Evolutionary conservation across 2,797 vertebrate genomes (phyloP).

Genomic region (Neosilurus hyrtlii): DNA sequence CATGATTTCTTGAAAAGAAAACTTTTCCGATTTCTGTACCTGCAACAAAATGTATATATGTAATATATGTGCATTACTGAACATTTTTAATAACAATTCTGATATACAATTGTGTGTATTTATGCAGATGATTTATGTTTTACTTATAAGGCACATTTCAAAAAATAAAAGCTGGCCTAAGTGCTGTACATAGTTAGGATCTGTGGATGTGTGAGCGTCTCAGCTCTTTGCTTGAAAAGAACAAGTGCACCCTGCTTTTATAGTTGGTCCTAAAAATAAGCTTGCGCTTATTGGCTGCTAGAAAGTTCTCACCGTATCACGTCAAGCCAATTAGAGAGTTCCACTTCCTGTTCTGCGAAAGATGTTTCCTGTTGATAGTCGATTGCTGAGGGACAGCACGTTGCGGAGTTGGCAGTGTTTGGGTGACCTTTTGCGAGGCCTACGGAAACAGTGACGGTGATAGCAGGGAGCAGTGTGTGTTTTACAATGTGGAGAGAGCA

Average conservation of each 20-base stretch:
- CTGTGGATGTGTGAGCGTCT: not conserved
- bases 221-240: constrained; percentile 27
- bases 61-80: not conserved
- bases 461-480: constrained; percentile 57
- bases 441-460: constrained; percentile 62
- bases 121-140: not conserved
- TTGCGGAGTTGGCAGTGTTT: constrained; percentile 55
- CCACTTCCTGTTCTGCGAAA: constrained; percentile 84
- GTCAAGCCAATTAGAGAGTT: constrained; percentile 73
- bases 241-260: constrained; percentile 70
- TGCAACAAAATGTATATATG: not conserved
- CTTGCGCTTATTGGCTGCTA: constrained; percentile 72
- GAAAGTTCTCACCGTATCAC: constrained; percentile 71
- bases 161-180: not conserved
- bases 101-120: not conserved
- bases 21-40: not conserved
- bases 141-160: not conserved
- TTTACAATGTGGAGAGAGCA: constrained; percentile 38
- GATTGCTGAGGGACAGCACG: constrained; percentile 56
- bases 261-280: constrained; percentile 87
- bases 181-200: not conserved
- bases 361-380: constrained; percentile 93
- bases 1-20: not conserved
- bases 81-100: not conserved
- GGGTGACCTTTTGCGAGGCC: constrained; percentile 58